These are phyloP conservation scores for Hirtodrosophila alboralis DNA, from an alignment of 2,888 invertebrate species.

Conservation along the genomic window DNA sequence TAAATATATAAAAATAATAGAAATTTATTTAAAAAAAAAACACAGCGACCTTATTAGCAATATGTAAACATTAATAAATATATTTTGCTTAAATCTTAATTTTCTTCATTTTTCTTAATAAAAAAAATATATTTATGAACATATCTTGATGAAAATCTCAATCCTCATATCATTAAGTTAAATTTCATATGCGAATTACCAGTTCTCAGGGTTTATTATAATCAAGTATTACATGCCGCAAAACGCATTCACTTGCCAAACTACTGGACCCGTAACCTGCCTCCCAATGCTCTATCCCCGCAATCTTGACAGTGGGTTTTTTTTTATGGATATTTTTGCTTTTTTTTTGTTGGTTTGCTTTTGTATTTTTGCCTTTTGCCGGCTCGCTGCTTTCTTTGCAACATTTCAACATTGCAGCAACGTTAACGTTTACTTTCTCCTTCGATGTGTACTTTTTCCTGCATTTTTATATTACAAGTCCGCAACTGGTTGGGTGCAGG, in stretches of 20 bases:
- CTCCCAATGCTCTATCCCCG: slow-evolving; percentile 6
- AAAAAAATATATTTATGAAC: slow-evolving; percentile 4
- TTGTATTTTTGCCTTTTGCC: slow-evolving; percentile 58
- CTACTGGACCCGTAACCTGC: slow-evolving; percentile 33
- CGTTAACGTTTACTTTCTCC: slow-evolving; percentile 78
- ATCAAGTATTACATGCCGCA: slow-evolving; percentile 32
- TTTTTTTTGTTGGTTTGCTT: slow-evolving; percentile 34
- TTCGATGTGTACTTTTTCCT: slow-evolving; percentile 79
- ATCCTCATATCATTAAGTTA: slow-evolving; percentile 15
- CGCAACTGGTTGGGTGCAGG: slow-evolving; percentile 61
- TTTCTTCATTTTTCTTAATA: too few species aligned
- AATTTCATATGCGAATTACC: slow-evolving; percentile 29
- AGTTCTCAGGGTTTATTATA: slow-evolving; percentile 28
- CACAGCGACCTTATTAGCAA: too few species aligned
- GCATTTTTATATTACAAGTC: slow-evolving; percentile 72
- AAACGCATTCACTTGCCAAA: slow-evolving; percentile 43
- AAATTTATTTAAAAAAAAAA: too few species aligned
- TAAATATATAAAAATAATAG: background rate
- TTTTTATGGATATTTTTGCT: slow-evolving; percentile 29
- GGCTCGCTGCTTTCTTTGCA: slow-evolving; percentile 75
- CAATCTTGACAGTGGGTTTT: slow-evolving; percentile 17
- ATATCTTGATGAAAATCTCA: slow-evolving; percentile 4
- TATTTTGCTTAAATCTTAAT: background rate
- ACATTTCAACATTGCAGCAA: slow-evolving; percentile 72
- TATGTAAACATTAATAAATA: too few species aligned